These are phyloP conservation scores for Stenoptilia bipunctidactyla DNA, from an alignment of 2,888 invertebrate genomes.

Conservation along the genomic window DNA sequence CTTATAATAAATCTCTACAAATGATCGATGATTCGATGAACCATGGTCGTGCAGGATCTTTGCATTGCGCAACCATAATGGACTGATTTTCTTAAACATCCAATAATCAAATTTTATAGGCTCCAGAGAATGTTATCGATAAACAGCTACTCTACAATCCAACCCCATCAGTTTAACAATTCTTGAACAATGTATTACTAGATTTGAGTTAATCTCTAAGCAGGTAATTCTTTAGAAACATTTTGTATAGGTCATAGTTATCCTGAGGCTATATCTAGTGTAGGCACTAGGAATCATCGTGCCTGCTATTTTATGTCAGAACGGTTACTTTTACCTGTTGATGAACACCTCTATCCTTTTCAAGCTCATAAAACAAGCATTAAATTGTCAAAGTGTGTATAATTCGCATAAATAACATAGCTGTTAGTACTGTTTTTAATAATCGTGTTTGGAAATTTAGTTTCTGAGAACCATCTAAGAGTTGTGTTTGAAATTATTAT, in stretches of 20 bases:
- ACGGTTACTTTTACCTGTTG: not conserved
- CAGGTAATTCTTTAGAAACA: not conserved
- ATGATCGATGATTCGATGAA: not conserved
- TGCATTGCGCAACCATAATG: not conserved
- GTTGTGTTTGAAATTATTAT: constrained; percentile 20
- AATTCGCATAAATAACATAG: not conserved
- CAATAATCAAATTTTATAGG: constrained; percentile 1
- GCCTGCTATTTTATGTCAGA: not conserved
- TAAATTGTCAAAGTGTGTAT: not conserved
- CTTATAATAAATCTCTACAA: not conserved
- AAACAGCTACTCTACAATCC: constrained; percentile 1
- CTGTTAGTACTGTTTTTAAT: too few relatives aligned
- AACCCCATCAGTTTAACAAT: not conserved
- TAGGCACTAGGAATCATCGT: not conserved
- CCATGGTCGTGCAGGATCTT: not conserved
- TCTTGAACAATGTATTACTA: not conserved
- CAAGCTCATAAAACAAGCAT: not conserved
- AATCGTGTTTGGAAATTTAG: too few relatives aligned
- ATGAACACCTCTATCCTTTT: too few relatives aligned
- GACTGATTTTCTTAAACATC: constrained; percentile 1
- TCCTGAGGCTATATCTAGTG: not conserved
- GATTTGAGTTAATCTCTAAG: not conserved
- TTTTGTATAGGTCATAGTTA: not conserved
- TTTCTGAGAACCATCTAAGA: too few relatives aligned
- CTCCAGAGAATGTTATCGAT: not conserved